Conservation (phyloP, 2,797 vertebrate species). For the Aplochiton taeniatus region DNA sequence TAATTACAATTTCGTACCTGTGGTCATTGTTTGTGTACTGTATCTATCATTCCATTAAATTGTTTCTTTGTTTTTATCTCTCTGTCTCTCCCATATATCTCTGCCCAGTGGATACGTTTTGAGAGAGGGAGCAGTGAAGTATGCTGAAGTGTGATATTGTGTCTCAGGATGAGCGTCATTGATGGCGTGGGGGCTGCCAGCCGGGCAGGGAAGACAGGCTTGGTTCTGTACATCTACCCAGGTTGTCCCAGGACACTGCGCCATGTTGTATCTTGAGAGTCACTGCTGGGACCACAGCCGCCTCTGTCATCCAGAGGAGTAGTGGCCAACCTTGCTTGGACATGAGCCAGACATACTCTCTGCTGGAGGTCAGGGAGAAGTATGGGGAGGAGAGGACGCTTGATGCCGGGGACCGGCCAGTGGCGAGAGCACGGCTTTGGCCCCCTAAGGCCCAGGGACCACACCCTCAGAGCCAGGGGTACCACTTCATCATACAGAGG, state of each 20-base stretch:
- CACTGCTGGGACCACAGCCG: constrained; percentile 72
- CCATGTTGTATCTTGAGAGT: constrained; percentile 80
- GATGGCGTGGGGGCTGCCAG: constrained; percentile 60
- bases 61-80: too few relatives aligned
- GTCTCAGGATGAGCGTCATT: constrained; percentile 85
- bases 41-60: neutral
- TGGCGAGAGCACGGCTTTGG: constrained; percentile 86
- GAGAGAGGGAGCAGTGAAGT: constrained; percentile 60
- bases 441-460: constrained; percentile 80
- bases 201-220: constrained; percentile 63
- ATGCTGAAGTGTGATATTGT: constrained; percentile 73
- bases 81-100: neutral
- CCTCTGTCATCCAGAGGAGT: constrained; percentile 78
- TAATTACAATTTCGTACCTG: neutral
- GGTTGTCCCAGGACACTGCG: constrained; percentile 61
- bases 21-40: neutral
- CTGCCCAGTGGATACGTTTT: constrained; percentile 60
- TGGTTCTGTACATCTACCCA: constrained; percentile 85
- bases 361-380: constrained; percentile 85
- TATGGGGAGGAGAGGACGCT: constrained; percentile 81
- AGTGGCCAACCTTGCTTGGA: constrained; percentile 76
- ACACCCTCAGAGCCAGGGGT: constrained; percentile 80
- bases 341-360: constrained; percentile 69
- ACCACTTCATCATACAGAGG: constrained; percentile 85
- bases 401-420: constrained; percentile 74